Conservation (phyloP, 2,888 invertebrate genomes). For the Tetrapedia diversipes region DNA sequence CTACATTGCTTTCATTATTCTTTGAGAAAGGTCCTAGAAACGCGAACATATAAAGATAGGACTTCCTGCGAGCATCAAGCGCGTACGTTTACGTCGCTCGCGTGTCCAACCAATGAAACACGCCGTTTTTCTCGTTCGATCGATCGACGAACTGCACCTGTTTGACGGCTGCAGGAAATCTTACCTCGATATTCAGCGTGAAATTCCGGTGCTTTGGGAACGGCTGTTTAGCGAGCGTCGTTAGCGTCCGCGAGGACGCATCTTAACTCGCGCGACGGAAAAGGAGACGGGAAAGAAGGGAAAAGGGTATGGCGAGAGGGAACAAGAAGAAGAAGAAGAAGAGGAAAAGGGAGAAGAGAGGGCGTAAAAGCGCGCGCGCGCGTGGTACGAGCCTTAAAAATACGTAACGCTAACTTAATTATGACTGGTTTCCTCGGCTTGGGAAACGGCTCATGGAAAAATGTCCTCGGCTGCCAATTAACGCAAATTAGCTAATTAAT, state of each 20-base stretch:
- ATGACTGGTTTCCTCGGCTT: constrained; percentile 82
- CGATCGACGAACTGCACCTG: no score
- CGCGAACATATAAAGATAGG: no score
- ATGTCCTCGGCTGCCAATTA: constrained; percentile 81
- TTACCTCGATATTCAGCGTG: no score
- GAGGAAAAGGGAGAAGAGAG: constrained; percentile 41
- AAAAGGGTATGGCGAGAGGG: constrained; percentile 4
- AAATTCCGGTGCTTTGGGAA: background rate
- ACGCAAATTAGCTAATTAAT: constrained; percentile 82
- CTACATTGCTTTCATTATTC: no score
- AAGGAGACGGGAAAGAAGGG: background rate
- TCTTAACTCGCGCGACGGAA: constrained; percentile 18
- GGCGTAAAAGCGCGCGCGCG: constrained; percentile 44
- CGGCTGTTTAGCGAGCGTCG: constrained; percentile 16
- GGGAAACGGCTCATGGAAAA: constrained; percentile 79
- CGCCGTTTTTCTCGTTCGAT: no score
- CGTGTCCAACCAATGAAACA: no score
- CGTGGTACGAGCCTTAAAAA: constrained; percentile 68
- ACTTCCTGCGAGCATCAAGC: no score
- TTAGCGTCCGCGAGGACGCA: constrained; percentile 35
- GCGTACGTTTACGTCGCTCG: no score
- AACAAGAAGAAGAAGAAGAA: constrained; percentile 35
- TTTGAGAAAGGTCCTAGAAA: no score
- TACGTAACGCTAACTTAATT: constrained; percentile 81
- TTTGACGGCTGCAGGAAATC: no score